Base-by-base conservation (phyloP, 2,797 vertebrate genomes). In the Pipistrellus kuhlii region DNA sequence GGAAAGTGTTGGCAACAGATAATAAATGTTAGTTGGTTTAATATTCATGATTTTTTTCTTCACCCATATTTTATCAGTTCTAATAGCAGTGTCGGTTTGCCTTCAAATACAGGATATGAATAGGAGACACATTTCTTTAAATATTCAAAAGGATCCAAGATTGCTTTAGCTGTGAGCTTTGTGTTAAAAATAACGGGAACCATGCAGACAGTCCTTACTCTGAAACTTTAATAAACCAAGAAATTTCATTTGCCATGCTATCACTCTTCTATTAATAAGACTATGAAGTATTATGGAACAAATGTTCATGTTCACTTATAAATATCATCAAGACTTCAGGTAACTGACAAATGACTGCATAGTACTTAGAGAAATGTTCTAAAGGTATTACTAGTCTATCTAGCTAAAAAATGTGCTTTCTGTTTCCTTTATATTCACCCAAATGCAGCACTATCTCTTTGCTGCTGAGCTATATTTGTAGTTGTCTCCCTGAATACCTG, bases 221-320 rank as follows among this genome's bases (percentile, higher is more conserved):
- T 75, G 78, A 92, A 86, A 59, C 27, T 95, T 92, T 91, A 93
- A 66, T 88, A 96, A 78, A 85, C 86, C 69, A 95, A 89, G 57
- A 27, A 73, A 84, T 87, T 83, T 32, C 96, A 27, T 89, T 97
- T 96, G 75, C 93, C 64, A 95, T 64, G 83, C 93, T 93, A 46
- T 93, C 55, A 64, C 69, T 96, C 72, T 93, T 96, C 96, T 97
- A 93, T 96, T 96, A 93, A 96, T 96, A 94, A 96, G 93, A 95
- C 80, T 93, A 27, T 80, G 88, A 96, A 87, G 38, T 94, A 88
- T 35, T 57, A 17, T 38, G 0, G 17, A n/a, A 7, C 95, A 94
- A 95, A 93, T 93, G 89, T 93, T 97, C 83, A 64, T 77, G 21
- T 95, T 85, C 64, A 38, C 91, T 86, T 96, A 69, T n/a, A 93